Percentiles rank a stretch among this genome's conserved stretches.
phyloP scores from a whole-genome alignment of 2,797 vertebrate species.

The Platyrinchus mystaceus region DNA sequence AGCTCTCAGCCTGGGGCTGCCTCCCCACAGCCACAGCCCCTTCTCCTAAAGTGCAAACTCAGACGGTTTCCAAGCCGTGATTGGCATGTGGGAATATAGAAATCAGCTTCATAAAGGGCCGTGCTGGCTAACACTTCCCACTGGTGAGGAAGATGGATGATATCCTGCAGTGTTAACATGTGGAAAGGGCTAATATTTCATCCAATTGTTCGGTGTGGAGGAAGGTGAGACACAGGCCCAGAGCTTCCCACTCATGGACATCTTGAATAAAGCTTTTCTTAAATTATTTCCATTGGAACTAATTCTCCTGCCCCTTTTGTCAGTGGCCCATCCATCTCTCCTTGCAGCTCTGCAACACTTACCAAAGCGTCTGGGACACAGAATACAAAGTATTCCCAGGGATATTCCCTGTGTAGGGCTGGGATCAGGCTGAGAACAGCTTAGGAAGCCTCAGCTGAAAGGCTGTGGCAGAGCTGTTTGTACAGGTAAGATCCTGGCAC shows the following conservation, averaged over 20 bases:
- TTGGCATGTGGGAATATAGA: conserved; percentile 44
- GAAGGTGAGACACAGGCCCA: conserved; percentile 28
- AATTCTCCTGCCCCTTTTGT: conserved; percentile 47
- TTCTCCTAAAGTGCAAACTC: not conserved
- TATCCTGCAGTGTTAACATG: conserved; percentile 41
- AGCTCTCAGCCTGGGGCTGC: not conserved
- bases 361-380: not conserved
- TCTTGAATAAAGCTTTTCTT: conserved; percentile 51
- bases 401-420: not conserved
- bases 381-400: not conserved
- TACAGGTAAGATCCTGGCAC: not conserved
- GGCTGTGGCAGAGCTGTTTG: not conserved
- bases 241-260: conserved; percentile 16
- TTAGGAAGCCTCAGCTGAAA: not conserved
- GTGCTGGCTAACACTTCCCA: conserved; percentile 12
- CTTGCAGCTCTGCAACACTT: not conserved
- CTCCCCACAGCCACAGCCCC: not conserved
- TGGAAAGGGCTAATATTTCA: conserved; percentile 55
- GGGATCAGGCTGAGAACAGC: not conserved
- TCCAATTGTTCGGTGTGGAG: not conserved
- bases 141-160: conserved; percentile 51
- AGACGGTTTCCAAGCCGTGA: not conserved
- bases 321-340: conserved; percentile 34
- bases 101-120: conserved; percentile 27
- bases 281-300: conserved; percentile 59